Evolutionary conservation across 1,140 invertebrate genomes (phyloP), one percentile per base, ranked within the genome.

Genomic region (Habropoda laboriosa): DNA sequence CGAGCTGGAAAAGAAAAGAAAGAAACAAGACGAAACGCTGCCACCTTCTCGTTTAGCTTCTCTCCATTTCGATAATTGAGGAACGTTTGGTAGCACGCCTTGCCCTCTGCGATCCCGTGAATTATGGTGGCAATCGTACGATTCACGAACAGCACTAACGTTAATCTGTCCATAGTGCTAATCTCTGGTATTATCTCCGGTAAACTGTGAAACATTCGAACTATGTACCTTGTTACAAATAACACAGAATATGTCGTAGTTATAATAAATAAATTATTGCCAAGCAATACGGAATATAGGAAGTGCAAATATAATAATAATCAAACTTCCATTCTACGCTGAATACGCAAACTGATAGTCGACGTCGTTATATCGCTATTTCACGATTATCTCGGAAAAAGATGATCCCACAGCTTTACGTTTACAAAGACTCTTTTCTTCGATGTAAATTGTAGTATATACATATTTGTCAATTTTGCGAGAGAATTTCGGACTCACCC

Each of bases 51-150:
- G 38, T 78, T 81, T 47, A 63, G 61, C 63, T 82, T 30, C 57
- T 58, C 55, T 80, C 76, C 70, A 79, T 77, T 82, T 66, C 77
- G 71, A 82, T 81, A 81, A 81, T 81, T 81, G 79, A 64, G 74
- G 30, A 81, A 61, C 47, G 35, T 73, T 79, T 53, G 55, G 57
- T 71, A 49, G 10, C n/a, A 24, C 16, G 27, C 6, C 21, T 61
- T 38, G 38, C 21, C 24, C 51, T 30, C 53, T 58, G 21, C 24
- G 47, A 72, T 42, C 21, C n/a, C 13, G 6, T 61, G 47, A 71
- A 53, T 61, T 72, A 79, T 45, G 16, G 21, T 16, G 27, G 38
- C 55, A 47, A 77, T 68, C 30, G 30, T 66, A 55, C 35, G 60
- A 45, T 40, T 58, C 45, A n/a, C 12, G n/a, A 38, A 61, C 30